Evolutionary conservation across 1,140 invertebrate genomes (phyloP).

Genomic region (Drosophila tropicalis): DNA sequence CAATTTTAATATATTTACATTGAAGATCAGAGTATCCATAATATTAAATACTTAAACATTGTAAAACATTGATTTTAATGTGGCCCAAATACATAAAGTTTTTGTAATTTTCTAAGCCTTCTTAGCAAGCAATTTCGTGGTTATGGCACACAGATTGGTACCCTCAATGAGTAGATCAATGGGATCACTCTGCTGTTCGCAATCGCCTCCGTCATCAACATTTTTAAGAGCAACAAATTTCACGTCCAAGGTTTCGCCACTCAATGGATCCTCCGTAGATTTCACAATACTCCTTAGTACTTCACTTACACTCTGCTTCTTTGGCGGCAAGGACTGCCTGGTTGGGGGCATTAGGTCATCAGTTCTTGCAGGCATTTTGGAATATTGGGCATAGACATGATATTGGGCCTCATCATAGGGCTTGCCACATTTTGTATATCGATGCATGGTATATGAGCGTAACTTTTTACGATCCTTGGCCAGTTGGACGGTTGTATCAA

Average conservation of each 20-base stretch:
- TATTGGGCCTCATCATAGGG: slow-evolving; percentile 33
- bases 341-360: neutral
- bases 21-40: too few relatives aligned
- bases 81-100: too few relatives aligned
- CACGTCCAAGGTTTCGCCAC: slow-evolving; percentile 48
- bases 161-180: slow-evolving; percentile 24
- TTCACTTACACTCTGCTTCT: neutral
- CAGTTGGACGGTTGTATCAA: slow-evolving; percentile 28
- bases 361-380: slow-evolving; percentile 31
- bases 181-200: slow-evolving; percentile 6
- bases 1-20: neutral
- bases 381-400: slow-evolving; percentile 39
- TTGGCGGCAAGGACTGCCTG: neutral
- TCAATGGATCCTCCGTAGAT: slow-evolving; percentile 44
- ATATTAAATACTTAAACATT: too few relatives aligned
- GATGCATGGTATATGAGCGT: slow-evolving; percentile 28
- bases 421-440: slow-evolving; percentile 46
- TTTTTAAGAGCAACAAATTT: neutral
- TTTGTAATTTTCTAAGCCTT: neutral
- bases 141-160: slow-evolving; percentile 15
- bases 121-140: neutral
- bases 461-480: slow-evolving; percentile 23
- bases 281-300: slow-evolving; percentile 47
- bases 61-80: too few relatives aligned
- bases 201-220: neutral